phyloP scores from a whole-genome alignment of 2,888 invertebrate genomes.

The Phaonia tiefii region DNA sequence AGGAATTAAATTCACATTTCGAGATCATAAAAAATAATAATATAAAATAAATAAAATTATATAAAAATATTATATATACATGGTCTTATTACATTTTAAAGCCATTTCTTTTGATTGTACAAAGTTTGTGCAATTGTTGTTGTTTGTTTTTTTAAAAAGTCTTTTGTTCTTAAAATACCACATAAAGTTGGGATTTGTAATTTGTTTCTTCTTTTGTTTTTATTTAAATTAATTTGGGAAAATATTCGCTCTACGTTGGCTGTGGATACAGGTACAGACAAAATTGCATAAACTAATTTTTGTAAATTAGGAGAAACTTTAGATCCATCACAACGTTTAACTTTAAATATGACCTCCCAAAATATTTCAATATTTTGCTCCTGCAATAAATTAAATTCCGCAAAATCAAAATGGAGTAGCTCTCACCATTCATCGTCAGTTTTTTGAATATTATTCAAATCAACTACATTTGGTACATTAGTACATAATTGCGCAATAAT shows the following conservation, averaged over 20 bases:
- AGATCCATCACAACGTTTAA: too few species aligned
- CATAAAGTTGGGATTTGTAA: slow-evolving; percentile 47
- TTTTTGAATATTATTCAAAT: too few species aligned
- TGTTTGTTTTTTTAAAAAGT: slow-evolving; percentile 50
- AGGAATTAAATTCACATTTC: slow-evolving; percentile 1
- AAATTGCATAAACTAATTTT: too few species aligned
- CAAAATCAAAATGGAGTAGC: slow-evolving; percentile 32
- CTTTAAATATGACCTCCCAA: too few species aligned
- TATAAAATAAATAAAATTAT: slow-evolving; percentile 4
- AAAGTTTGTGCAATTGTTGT: slow-evolving; percentile 45
- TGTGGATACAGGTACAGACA: too few species aligned
- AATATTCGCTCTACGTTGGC: too few species aligned
- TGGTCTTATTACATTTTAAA: slow-evolving; percentile 33
- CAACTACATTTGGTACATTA: too few species aligned
- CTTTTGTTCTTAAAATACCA: slow-evolving; percentile 55
- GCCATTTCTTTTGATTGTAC: slow-evolving; percentile 41
- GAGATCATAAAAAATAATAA: slow-evolving; percentile 4
- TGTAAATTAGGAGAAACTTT: slow-evolving; percentile 43
- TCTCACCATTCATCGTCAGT: too few species aligned
- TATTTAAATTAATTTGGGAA: slow-evolving; percentile 56
- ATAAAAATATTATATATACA: too few species aligned
- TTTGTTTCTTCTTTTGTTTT: slow-evolving; percentile 59
- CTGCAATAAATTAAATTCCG: slow-evolving; percentile 35
- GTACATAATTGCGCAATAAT: slow-evolving; percentile 36
- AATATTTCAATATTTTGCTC: too few species aligned